Conservation (phyloP, 2,797 vertebrate species). For the Picus viridis region DNA sequence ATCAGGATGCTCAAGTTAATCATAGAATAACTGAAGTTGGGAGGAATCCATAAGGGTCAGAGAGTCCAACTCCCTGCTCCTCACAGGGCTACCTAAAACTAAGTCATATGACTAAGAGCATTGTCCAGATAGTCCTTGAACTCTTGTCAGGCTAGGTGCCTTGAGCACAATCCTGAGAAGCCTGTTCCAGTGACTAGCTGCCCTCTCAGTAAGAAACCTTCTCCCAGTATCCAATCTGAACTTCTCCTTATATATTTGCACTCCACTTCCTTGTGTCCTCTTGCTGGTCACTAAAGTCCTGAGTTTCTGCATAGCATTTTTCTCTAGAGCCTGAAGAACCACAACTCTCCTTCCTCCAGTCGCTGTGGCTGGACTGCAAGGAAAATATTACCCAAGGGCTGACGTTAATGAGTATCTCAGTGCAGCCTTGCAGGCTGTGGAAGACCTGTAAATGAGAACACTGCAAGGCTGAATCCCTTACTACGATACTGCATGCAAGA, state of each 20-base stretch:
- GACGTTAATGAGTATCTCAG: background rate
- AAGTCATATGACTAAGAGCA: background rate
- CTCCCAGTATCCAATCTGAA: background rate
- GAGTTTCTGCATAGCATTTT: background rate
- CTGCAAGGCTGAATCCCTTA: background rate
- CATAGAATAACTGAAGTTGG: background rate
- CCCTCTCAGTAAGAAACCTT: background rate
- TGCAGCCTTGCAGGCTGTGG: background rate
- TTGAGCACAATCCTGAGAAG: background rate
- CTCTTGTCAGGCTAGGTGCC: background rate
- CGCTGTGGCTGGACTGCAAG: background rate
- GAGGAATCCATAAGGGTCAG: background rate
- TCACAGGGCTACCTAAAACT: background rate
- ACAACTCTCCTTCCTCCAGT: fast-evolving
- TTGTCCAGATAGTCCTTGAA: background rate
- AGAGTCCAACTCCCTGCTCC: background rate
- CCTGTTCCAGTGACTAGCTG: background rate
- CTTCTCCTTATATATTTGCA: background rate
- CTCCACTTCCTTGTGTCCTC: fast-evolving
- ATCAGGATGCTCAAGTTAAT: background rate
- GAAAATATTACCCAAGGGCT: background rate
- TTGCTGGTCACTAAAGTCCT: background rate
- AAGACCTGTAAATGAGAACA: background rate
- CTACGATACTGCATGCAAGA: fast-evolving
- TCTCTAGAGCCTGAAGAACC: background rate